A percentile compares a stretch with the other conserved stretches of the same genome.
phyloP scores from a whole-genome alignment of 2,888 invertebrate genomes.

The Hanleya hanleyi region DNA sequence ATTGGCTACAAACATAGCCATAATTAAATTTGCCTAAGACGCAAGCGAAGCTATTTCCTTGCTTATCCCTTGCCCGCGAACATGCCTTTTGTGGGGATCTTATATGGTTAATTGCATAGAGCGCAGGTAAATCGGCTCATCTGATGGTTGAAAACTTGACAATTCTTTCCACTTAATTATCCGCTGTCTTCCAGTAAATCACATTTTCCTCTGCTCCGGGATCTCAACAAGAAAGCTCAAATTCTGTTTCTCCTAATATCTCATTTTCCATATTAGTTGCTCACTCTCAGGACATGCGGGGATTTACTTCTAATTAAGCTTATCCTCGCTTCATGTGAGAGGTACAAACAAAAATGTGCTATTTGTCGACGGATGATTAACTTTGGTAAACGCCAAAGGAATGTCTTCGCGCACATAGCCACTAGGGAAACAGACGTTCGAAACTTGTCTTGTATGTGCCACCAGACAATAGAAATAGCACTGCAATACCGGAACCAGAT shows the following conservation, averaged over 20 bases:
- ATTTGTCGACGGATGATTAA: background rate
- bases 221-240: background rate
- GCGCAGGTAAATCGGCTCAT: constrained; percentile 5
- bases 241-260: background rate
- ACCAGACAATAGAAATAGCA: too few species aligned
- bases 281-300: background rate
- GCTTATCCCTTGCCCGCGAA: background rate
- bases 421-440: too few species aligned
- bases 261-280: background rate
- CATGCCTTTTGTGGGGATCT: constrained; percentile 1
- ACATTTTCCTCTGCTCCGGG: background rate
- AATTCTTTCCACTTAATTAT: constrained; percentile 6
- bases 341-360: background rate
- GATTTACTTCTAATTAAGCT: background rate
- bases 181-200: background rate
- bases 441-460: too few species aligned
- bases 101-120: background rate
- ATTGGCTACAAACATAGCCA: constrained; percentile 3
- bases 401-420: too few species aligned
- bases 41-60: background rate
- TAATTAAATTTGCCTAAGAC: constrained; percentile 10
- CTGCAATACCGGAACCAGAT: too few species aligned
- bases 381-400: too few species aligned
- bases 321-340: background rate
- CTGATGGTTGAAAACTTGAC: background rate